Evolutionary conservation across 2,888 invertebrate species (phyloP).

Genomic region (Drosophila borborema): DNA sequence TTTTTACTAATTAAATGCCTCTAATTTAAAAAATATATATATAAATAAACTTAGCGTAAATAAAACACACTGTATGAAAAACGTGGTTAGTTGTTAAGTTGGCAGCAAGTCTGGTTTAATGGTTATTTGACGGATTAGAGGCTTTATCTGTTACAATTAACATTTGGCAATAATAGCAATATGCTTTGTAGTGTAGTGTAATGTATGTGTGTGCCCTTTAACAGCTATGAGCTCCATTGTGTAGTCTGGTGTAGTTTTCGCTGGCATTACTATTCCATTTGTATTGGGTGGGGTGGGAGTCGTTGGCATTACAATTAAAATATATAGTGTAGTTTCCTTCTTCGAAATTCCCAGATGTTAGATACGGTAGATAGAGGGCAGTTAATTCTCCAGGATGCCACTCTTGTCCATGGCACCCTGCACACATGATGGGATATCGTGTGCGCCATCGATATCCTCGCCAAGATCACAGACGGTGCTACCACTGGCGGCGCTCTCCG

Average conservation of each 20-base stretch:
- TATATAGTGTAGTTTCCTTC: too few relatives aligned
- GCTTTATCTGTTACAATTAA: not conserved
- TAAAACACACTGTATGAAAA: slow-evolving; percentile 1
- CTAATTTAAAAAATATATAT: slow-evolving; percentile 41
- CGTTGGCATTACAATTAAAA: not conserved
- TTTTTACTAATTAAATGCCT: slow-evolving; percentile 37
- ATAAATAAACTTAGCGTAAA: slow-evolving; percentile 47
- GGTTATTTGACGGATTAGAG: slow-evolving; percentile 6
- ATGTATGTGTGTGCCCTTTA: not conserved
- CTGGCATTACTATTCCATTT: not conserved
- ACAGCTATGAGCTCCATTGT: not conserved
- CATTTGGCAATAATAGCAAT: not conserved
- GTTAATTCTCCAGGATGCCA: slow-evolving; percentile 31
- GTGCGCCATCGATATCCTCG: slow-evolving; percentile 14
- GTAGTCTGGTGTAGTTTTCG: not conserved
- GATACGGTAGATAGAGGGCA: not conserved
- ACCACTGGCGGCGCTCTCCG: slow-evolving; percentile 7
- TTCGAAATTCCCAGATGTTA: too few relatives aligned
- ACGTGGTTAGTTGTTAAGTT: not conserved
- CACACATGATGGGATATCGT: not conserved
- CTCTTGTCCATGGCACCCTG: slow-evolving; percentile 15
- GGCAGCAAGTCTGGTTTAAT: slow-evolving; percentile 37
- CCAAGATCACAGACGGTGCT: slow-evolving; percentile 19
- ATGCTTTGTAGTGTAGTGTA: not conserved
- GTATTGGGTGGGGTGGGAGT: not conserved